Conservation (phyloP, 2,113 vertebrate species). For the Zosterops lateralis region DNA sequence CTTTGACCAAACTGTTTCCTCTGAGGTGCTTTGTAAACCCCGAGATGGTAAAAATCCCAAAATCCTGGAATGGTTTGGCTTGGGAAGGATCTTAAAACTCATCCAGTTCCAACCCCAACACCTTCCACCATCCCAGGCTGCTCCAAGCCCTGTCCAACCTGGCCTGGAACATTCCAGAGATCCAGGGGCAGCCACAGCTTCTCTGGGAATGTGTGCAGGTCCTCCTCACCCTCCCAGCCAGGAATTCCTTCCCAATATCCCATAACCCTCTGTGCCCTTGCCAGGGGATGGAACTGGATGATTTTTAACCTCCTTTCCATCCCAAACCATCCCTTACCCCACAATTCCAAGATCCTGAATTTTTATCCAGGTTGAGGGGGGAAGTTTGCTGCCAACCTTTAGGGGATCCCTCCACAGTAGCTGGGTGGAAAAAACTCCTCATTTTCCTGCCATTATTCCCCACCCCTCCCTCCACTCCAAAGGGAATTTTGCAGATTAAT, state of each 20-base stretch:
- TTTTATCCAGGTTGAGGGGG: neutral
- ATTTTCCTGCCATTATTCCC: neutral
- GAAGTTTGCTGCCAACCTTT: neutral
- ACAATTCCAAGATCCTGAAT: neutral
- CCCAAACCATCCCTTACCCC: neutral
- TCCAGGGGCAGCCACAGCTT: neutral
- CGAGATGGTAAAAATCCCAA: neutral
- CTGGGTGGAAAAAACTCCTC: neutral
- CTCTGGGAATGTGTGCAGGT: neutral
- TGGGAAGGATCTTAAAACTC: neutral
- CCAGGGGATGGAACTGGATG: neutral
- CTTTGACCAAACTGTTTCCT: neutral
- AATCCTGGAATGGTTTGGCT: neutral
- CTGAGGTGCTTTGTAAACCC: neutral
- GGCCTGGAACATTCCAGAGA: neutral
- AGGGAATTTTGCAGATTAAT: constrained; percentile 61
- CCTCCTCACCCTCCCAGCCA: rapidly evolving
- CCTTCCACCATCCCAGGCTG: rapidly evolving
- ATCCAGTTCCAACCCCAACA: neutral
- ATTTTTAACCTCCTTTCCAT: neutral
- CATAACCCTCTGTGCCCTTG: neutral
- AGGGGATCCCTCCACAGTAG: neutral
- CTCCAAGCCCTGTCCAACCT: rapidly evolving
- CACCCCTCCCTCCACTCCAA: neutral
- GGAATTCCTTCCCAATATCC: neutral